These are phyloP conservation scores for Panopea generosa DNA, from an alignment of 2,888 invertebrate genomes.

Conservation along the genomic window DNA sequence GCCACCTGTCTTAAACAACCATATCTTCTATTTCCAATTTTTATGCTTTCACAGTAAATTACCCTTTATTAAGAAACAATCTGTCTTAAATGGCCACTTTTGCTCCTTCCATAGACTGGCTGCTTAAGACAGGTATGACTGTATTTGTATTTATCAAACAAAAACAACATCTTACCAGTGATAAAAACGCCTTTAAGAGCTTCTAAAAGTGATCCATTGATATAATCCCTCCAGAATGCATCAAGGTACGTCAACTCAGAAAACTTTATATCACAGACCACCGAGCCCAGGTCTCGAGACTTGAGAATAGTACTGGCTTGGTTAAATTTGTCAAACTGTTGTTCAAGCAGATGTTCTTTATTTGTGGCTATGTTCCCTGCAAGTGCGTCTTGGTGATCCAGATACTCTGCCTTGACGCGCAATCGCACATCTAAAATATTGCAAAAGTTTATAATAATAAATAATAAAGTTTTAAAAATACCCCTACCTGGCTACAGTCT, in stretches of 20 bases:
- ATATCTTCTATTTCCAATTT: too few relatives aligned
- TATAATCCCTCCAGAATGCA: slow-evolving; percentile 84
- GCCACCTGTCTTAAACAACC: too few relatives aligned
- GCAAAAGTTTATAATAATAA: too few relatives aligned
- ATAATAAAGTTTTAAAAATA: too few relatives aligned
- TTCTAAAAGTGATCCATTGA: slow-evolving; percentile 82
- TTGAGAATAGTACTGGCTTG: slow-evolving; percentile 82
- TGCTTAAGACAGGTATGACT: too few relatives aligned
- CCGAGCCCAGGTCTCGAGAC: slow-evolving; percentile 82
- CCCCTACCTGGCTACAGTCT: too few relatives aligned
- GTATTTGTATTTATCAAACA: too few relatives aligned
- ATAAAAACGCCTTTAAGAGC: slow-evolving; percentile 82
- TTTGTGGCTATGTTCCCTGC: slow-evolving; percentile 78
- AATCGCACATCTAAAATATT: slow-evolving; percentile 77
- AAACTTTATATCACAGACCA: slow-evolving; percentile 84
- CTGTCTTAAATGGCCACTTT: too few relatives aligned
- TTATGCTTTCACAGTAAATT: too few relatives aligned
- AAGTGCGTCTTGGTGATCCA: slow-evolving; percentile 76
- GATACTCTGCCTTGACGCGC: slow-evolving; percentile 81
- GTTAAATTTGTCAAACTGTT: slow-evolving; percentile 81
- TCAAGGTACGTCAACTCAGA: slow-evolving; percentile 83
- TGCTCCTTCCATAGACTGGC: too few relatives aligned
- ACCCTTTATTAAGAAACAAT: too few relatives aligned
- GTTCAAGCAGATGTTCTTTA: slow-evolving; percentile 77
- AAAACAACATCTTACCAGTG: slow-evolving; percentile 76